Evolutionary conservation across 2,888 invertebrate genomes (phyloP).

Genomic region (Acleris emargana): DNA sequence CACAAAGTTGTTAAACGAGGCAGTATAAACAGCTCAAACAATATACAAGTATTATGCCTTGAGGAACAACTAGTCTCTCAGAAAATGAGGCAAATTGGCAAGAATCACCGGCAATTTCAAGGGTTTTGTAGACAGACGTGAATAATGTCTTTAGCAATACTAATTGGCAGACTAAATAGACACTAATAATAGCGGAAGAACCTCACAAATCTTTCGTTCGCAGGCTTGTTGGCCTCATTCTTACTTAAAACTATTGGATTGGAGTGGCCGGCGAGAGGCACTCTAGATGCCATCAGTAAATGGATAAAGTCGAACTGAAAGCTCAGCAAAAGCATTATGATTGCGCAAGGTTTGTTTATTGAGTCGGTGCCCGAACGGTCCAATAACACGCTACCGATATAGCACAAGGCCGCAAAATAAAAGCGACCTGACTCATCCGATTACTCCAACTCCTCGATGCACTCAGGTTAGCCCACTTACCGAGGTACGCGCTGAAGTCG

Average conservation of each 20-base stretch:
- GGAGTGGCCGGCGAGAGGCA: conserved; percentile 3
- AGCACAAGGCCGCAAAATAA: conserved; percentile 77
- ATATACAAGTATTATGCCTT: too few relatives aligned
- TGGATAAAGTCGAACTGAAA: conserved; percentile 31
- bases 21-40: too few relatives aligned
- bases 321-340: conserved; percentile 49
- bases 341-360: conserved; percentile 78
- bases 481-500: conserved; percentile 80
- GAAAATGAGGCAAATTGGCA: conserved; percentile 10
- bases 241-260: conserved; percentile 13
- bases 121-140: conserved; percentile 28
- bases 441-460: conserved; percentile 48
- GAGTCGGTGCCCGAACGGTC: conserved; percentile 64
- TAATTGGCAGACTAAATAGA: conserved; percentile 33
- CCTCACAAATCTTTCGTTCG: conserved; percentile 30
- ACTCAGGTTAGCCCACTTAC: conserved; percentile 58
- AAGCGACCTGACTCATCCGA: conserved; percentile 68
- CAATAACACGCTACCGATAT: conserved; percentile 77
- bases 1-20: too few relatives aligned
- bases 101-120: conserved; percentile 16
- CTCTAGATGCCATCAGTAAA: conserved; percentile 25
- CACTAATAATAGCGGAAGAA: conserved; percentile 33
- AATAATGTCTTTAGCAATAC: conserved; percentile 29
- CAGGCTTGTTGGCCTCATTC: conserved; percentile 4
- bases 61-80: background rate